Percentiles rank a stretch among this genome's conserved stretches.
Conservation (phyloP, 2,888 invertebrate species). For the Machimus rusticus region DNA sequence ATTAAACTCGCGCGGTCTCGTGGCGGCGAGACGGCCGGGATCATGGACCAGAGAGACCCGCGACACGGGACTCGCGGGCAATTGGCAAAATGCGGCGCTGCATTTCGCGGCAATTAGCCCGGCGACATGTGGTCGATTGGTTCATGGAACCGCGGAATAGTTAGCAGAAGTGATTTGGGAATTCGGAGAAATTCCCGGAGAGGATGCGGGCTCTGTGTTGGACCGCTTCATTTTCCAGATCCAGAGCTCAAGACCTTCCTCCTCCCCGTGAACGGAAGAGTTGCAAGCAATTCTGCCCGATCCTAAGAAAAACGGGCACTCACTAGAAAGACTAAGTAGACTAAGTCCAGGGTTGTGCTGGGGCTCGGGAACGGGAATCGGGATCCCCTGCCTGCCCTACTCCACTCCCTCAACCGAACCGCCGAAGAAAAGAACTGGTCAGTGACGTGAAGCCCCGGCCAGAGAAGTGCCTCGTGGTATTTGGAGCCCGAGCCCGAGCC, state of each 20-base stretch:
- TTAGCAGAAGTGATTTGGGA: slow-evolving; percentile 1
- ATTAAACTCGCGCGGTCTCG: background rate
- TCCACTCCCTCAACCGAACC: background rate
- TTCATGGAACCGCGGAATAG: background rate
- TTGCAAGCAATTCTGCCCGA: background rate
- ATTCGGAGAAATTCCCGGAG: background rate
- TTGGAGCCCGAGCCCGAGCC: background rate
- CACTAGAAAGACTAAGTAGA: background rate
- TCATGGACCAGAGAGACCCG: background rate
- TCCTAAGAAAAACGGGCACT: background rate
- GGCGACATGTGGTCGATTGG: background rate
- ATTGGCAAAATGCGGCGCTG: background rate
- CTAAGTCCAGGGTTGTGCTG: background rate
- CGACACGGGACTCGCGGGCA: background rate
- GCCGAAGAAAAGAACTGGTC: slow-evolving; percentile 19
- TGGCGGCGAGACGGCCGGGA: background rate
- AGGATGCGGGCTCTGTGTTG: background rate
- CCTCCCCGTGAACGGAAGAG: background rate
- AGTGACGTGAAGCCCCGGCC: slow-evolving; percentile 1
- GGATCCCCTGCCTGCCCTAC: background rate
- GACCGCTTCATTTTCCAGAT: background rate
- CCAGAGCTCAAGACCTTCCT: background rate
- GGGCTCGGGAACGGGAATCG: background rate
- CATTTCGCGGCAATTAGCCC: slow-evolving; percentile 3
- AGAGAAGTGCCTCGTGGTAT: slow-evolving; percentile 12